A percentile compares a stretch with the other conserved stretches of the same genome.
Conservation (phyloP, 2,888 invertebrate genomes). For the Buathra laborator region DNA sequence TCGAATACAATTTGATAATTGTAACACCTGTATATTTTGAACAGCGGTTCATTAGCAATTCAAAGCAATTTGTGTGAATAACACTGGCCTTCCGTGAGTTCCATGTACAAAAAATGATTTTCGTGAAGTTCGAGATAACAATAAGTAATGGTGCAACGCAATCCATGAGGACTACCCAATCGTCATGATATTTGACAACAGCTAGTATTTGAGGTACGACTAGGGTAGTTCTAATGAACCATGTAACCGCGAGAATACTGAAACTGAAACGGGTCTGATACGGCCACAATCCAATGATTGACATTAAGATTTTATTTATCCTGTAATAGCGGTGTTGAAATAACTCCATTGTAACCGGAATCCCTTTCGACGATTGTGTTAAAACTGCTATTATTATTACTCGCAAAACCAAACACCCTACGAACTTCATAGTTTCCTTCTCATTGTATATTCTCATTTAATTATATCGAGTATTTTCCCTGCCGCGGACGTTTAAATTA, state of each 20-base stretch:
- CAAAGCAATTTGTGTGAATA: neutral
- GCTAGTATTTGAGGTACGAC: conserved; percentile 45
- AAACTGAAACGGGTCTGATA: conserved; percentile 31
- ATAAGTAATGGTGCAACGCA: conserved; percentile 38
- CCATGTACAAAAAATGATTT: conserved; percentile 21
- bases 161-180: conserved; percentile 37
- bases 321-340: conserved; percentile 54
- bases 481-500: no score
- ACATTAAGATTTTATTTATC: conserved; percentile 54
- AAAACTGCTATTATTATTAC: no score
- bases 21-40: conserved; percentile 29
- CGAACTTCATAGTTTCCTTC: no score
- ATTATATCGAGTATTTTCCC: no score
- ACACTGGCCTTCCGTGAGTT: conserved; percentile 44
- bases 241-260: neutral
- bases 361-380: no score
- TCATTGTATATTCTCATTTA: no score
- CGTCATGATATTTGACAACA: neutral
- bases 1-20: conserved; percentile 25
- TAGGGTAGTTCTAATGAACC: conserved; percentile 25
- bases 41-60: neutral
- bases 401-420: no score
- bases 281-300: conserved; percentile 57
- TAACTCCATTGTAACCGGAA: conserved; percentile 32
- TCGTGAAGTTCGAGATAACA: neutral